Evolutionary conservation across 2,888 invertebrate genomes (phyloP).

Genomic region (Portevinia maculata): DNA sequence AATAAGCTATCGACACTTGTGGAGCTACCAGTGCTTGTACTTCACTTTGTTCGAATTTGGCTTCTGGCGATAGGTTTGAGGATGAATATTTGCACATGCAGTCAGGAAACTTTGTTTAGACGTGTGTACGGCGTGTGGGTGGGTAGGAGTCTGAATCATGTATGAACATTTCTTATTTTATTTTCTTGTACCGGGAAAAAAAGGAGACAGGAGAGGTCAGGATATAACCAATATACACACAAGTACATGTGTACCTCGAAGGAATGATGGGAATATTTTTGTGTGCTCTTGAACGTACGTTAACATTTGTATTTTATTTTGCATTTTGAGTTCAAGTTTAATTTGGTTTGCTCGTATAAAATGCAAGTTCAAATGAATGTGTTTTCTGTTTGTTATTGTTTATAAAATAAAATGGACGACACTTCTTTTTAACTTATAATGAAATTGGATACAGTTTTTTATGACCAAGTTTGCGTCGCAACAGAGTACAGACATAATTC

Average conservation of each 20-base stretch:
- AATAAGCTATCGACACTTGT: constrained; percentile 67
- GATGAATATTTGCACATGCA: constrained; percentile 50
- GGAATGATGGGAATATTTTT: neutral
- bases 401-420: neutral
- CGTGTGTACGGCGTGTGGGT: constrained; percentile 5
- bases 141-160: neutral
- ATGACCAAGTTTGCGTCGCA: no score
- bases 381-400: no score
- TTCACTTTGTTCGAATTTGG: neutral
- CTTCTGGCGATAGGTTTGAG: constrained; percentile 24
- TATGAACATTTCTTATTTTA: constrained; percentile 20
- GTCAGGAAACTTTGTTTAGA: constrained; percentile 50
- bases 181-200: constrained; percentile 5
- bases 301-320: neutral
- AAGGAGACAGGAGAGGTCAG: neutral
- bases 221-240: neutral
- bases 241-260: constrained; percentile 6
- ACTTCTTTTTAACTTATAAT: no score
- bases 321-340: constrained; percentile 25
- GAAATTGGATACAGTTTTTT: no score
- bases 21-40: constrained; percentile 57
- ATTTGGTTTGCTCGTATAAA: neutral
- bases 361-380: neutral
- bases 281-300: constrained; percentile 7
- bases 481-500: no score